Evolutionary conservation across 2,113 vertebrate species (phyloP).

Genomic region (Rhizomys pruinosus): DNA sequence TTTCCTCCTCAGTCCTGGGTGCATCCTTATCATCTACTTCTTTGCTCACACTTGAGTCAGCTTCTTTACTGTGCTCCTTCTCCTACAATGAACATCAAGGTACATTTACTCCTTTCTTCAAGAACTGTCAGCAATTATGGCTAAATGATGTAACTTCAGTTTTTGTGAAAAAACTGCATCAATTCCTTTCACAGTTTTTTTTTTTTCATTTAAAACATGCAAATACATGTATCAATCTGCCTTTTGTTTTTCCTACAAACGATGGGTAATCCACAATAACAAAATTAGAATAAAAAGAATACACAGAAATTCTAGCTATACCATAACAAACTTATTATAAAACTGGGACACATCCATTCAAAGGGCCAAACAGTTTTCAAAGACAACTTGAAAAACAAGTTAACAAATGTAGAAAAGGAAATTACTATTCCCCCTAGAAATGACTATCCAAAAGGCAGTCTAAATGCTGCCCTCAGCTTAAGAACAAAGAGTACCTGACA

Average conservation of each 20-base stretch:
- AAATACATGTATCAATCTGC: not conserved
- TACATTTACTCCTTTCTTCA: slow-evolving; percentile 1
- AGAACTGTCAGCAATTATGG: not conserved
- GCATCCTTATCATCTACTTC: slow-evolving; percentile 84
- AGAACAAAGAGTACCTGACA: not conserved
- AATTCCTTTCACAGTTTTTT: slow-evolving; percentile 38
- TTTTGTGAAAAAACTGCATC: not conserved
- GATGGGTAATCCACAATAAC: not conserved
- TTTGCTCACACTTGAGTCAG: slow-evolving; percentile 85
- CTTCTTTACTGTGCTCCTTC: slow-evolving; percentile 85
- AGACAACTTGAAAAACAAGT: not conserved
- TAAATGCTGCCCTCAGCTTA: not conserved
- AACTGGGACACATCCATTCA: not conserved
- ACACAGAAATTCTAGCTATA: slow-evolving; percentile 31
- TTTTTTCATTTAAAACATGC: slow-evolving; percentile 25
- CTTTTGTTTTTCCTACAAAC: slow-evolving; percentile 26
- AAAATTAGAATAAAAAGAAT: not conserved
- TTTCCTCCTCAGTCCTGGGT: slow-evolving; percentile 85
- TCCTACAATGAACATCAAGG: slow-evolving; percentile 83
- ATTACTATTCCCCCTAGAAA: not conserved
- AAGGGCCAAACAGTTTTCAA: not conserved
- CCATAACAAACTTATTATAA: slow-evolving; percentile 40
- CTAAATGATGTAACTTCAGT: not conserved
- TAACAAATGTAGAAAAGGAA: not conserved
- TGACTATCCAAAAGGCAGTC: not conserved